Evolutionary conservation across 2,113 vertebrate genomes (phyloP).

Genomic region (Atherinomorus stipes): DNA sequence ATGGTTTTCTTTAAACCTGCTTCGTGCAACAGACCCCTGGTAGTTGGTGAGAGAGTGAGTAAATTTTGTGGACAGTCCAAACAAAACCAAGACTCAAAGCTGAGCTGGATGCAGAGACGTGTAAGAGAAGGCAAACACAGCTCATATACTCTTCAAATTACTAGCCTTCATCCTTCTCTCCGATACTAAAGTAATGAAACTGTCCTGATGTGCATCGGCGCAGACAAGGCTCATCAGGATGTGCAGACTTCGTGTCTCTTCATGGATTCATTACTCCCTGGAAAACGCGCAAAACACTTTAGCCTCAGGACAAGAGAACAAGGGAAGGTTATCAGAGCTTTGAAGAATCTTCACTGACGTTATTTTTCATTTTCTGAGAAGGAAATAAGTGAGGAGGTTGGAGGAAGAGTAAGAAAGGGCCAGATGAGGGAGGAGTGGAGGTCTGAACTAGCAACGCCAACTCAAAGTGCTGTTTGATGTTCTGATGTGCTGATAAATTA

Average conservation of each 20-base stretch:
- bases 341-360: slow-evolving; percentile 14
- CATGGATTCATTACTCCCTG: slow-evolving; percentile 27
- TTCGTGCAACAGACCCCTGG: too few relatives aligned
- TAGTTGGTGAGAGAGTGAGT: too few relatives aligned
- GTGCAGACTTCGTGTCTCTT: background rate
- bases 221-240: background rate
- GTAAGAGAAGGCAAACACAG: too few relatives aligned
- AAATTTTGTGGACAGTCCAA: too few relatives aligned
- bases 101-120: too few relatives aligned
- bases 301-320: background rate
- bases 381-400: slow-evolving; percentile 25
- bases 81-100: too few relatives aligned
- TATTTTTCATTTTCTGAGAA: slow-evolving; percentile 32
- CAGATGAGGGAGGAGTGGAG: slow-evolving; percentile 5
- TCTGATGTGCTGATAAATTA: slow-evolving; percentile 55
- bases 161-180: background rate
- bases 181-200: background rate
- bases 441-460: slow-evolving; percentile 32
- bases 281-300: slow-evolving; percentile 7
- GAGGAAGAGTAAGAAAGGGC: background rate
- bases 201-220: background rate
- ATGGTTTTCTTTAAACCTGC: too few relatives aligned
- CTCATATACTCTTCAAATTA: background rate
- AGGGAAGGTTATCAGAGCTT: slow-evolving; percentile 23
- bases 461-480: slow-evolving; percentile 62